phyloP scores from a whole-genome alignment of 2,797 vertebrate genomes.

The Artibeus jamaicensis region DNA sequence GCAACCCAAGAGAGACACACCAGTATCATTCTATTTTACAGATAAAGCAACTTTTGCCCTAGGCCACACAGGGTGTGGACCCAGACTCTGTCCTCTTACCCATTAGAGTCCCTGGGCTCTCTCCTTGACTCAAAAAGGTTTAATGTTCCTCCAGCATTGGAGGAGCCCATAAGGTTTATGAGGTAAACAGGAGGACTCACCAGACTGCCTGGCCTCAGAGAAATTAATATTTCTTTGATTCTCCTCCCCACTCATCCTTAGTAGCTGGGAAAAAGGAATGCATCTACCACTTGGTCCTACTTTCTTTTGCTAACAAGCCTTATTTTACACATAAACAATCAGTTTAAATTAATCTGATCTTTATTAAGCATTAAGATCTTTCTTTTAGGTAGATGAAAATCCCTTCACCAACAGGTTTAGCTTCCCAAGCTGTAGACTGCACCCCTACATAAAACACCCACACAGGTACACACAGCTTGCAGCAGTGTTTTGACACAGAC shows the following conservation, averaged over 20 bases:
- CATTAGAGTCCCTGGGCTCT: not conserved
- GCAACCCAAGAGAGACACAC: not conserved
- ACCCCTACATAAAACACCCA: conserved; percentile 71
- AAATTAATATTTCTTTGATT: not conserved
- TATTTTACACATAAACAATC: conserved; percentile 3
- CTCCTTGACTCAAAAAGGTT: not conserved
- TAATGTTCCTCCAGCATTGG: not conserved
- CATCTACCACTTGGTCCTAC: not conserved
- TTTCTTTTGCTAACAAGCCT: not conserved
- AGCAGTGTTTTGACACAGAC: conserved; percentile 64
- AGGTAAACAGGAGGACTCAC: not conserved
- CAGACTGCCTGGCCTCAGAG: not conserved
- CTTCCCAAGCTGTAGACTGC: conserved; percentile 62
- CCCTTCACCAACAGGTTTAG: conserved; percentile 69
- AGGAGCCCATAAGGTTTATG: not conserved
- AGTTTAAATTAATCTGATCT: conserved; percentile 23
- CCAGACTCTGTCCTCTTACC: not conserved
- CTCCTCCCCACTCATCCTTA: not conserved
- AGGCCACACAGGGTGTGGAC: not conserved
- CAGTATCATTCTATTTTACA: not conserved
- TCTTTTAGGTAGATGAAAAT: conserved; percentile 59
- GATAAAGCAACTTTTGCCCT: not conserved
- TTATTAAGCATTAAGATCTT: conserved; percentile 37
- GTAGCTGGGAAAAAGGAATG: not conserved
- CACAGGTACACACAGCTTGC: conserved; percentile 57